A percentile compares a stretch with the other conserved stretches of the same genome.
Conservation (phyloP, 2,113 vertebrate species). For the Chaenogobius annularis region DNA sequence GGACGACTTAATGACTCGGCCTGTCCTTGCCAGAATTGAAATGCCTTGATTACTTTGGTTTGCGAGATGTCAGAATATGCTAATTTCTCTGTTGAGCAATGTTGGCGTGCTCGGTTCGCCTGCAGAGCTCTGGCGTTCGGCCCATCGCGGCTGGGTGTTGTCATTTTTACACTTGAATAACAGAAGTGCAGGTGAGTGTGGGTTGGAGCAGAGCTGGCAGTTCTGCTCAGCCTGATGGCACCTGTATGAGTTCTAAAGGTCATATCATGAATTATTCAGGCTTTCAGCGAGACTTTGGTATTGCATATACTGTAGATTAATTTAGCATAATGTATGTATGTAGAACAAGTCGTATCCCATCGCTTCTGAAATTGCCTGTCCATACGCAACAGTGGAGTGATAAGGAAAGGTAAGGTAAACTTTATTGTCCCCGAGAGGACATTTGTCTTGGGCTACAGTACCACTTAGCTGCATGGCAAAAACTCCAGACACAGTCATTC, state of each 20-base stretch:
- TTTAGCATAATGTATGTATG: not conserved
- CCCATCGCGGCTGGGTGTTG: not conserved
- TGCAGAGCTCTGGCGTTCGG: conserved; percentile 14
- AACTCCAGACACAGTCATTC: too few species aligned
- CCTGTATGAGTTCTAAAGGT: not conserved
- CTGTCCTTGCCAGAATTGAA: not conserved
- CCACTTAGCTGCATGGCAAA: too few species aligned
- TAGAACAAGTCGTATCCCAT: not conserved
- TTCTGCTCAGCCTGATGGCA: not conserved
- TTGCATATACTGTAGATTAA: not conserved
- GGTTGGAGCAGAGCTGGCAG: not conserved
- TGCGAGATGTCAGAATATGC: conserved; percentile 10
- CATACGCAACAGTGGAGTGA: too few species aligned
- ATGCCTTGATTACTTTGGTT: not conserved
- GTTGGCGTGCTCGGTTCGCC: not conserved
- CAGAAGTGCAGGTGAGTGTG: not conserved
- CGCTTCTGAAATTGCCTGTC: not conserved
- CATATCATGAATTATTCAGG: not conserved
- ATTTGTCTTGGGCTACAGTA: too few species aligned
- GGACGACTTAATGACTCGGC: not conserved
- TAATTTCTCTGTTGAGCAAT: conserved; percentile 36
- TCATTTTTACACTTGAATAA: not conserved
- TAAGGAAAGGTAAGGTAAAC: too few species aligned
- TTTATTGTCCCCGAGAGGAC: too few species aligned
- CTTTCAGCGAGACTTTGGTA: not conserved